phyloP scores from a whole-genome alignment of 2,888 invertebrate genomes.

The Troides helena region DNA sequence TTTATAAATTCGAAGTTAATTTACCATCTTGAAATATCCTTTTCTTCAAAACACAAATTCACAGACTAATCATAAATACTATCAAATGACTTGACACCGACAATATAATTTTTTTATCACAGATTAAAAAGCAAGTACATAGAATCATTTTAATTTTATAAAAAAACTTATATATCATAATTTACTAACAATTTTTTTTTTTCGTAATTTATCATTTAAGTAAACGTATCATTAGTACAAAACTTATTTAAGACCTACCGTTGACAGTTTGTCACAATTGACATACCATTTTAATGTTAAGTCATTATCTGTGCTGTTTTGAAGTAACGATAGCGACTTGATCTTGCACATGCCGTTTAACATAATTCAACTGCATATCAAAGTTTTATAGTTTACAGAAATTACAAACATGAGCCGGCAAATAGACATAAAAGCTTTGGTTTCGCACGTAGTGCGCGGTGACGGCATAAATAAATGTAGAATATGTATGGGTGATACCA shows the following conservation, averaged over 20 bases:
- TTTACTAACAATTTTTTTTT: neutral
- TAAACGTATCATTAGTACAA: neutral
- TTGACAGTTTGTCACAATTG: slow-evolving; percentile 21
- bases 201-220: neutral
- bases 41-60: slow-evolving; percentile 29
- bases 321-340: slow-evolving; percentile 20
- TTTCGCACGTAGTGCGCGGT: slow-evolving; percentile 71
- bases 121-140: neutral
- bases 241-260: neutral
- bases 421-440: slow-evolving; percentile 68
- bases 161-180: neutral
- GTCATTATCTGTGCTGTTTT: slow-evolving; percentile 4
- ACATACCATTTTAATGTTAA: slow-evolving; percentile 9
- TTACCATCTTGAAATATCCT: slow-evolving; percentile 66
- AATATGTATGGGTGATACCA: slow-evolving; percentile 73
- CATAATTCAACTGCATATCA: slow-evolving; percentile 6
- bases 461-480: slow-evolving; percentile 70
- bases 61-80: slow-evolving; percentile 8
- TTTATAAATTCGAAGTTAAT: slow-evolving; percentile 50
- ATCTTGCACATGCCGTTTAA: slow-evolving; percentile 13
- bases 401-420: slow-evolving; percentile 56
- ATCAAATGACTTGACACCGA: slow-evolving; percentile 32
- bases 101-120: slow-evolving; percentile 12
- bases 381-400: neutral
- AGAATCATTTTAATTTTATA: neutral